Evolutionary conservation across 2,888 invertebrate genomes (phyloP).

Genomic region (Drosophila neoperkinsi): DNA sequence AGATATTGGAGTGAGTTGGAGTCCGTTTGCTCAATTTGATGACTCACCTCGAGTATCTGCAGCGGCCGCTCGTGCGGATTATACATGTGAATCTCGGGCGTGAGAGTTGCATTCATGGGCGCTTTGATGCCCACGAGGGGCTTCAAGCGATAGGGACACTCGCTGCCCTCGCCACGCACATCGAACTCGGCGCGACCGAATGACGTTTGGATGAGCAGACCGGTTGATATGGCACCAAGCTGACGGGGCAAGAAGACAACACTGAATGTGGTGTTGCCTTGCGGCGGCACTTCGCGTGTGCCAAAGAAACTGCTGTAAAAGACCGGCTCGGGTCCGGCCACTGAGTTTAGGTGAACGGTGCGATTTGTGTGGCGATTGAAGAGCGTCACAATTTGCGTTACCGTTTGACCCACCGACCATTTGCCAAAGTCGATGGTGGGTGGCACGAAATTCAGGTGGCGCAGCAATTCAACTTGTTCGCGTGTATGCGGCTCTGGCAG

Average conservation of each 20-base stretch:
- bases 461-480: slow-evolving; percentile 74
- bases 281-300: slow-evolving; percentile 96
- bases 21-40: not conserved
- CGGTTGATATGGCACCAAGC: slow-evolving; percentile 94
- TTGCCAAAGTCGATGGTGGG: slow-evolving; percentile 86
- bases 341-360: slow-evolving; percentile 96
- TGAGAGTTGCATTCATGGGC: slow-evolving; percentile 95
- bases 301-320: slow-evolving; percentile 99
- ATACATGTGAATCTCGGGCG: slow-evolving; percentile 95
- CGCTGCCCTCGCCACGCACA: slow-evolving; percentile 93
- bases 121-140: slow-evolving; percentile 96
- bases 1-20: not conserved
- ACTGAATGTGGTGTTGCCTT: slow-evolving; percentile 97
- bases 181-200: slow-evolving; percentile 95
- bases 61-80: slow-evolving; percentile 96
- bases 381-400: slow-evolving; percentile 93
- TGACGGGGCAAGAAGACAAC: slow-evolving; percentile 97
- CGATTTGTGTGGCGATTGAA: slow-evolving; percentile 94
- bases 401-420: slow-evolving; percentile 94
- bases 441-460: slow-evolving; percentile 85
- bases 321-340: slow-evolving; percentile 96
- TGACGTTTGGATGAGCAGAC: slow-evolving; percentile 97
- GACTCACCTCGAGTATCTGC: slow-evolving; percentile 91
- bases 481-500: slow-evolving; percentile 57
- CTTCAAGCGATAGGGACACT: slow-evolving; percentile 95